Base-by-base conservation (phyloP, 2,797 vertebrate genomes). In the Microhierax caerulescens region DNA sequence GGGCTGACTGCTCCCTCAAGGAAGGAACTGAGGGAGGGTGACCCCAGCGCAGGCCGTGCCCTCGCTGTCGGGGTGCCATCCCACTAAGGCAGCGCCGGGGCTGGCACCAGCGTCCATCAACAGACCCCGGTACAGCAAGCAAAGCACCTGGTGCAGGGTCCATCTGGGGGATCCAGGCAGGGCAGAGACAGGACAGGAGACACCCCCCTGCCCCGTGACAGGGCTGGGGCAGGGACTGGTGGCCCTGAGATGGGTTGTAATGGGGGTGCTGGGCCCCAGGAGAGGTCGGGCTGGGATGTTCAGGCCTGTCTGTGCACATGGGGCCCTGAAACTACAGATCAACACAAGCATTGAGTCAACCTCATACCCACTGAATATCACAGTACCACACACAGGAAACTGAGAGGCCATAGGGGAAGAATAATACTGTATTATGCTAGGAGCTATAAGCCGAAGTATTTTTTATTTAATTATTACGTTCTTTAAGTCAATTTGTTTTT, bases 321-420 rank as follows among this genome's bases (percentile, higher is more conserved):
- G 20, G 18, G 17, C 43, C 30, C 23, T 30, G 28, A 23, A 9
- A 16, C 30, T 30, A 41, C 17, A 14, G 36, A 47, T 24, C 64
- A 47, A 7, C 13, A 13, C 48, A 41, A 30, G 16, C 18, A 4
- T 0, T 39, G 36, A 57, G 24, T 47, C 70, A 43, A 53, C 24
- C 22, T 30, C 0, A 0, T 51, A 12, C 37, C 34, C 63, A 50
- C 43, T 0, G 0, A 72, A 17, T 59, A 65, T 7, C 7, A 4
- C 41, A 78, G 48, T 16, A 34, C 25, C 32, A 34, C 9, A 47
- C 23, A 37, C 0, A 6, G 19, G 39, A 81, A 82, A 91, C 18
- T 5, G 64, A 73, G 74, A 19, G 11, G 30, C 10, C 39, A 48
- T 1, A 50, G n/a, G 13, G 9, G 24, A 81, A 81, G 67, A 88